Evolutionary conservation across 2,797 vertebrate genomes (phyloP).

Genomic region (Craterocephalus amniculus): DNA sequence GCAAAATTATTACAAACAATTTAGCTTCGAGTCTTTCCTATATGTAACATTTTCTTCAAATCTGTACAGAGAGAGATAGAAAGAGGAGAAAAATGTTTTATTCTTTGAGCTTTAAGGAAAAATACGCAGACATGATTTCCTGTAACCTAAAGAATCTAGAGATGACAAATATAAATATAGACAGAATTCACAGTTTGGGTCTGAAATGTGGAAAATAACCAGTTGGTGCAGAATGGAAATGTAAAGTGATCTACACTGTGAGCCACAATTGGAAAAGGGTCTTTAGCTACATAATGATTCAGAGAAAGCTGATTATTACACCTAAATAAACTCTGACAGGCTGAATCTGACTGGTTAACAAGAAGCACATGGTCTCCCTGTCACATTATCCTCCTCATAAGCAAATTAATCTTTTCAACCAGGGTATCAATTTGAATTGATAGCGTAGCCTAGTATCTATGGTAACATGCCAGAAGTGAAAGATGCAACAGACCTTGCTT

Average conservation of each 20-base stretch:
- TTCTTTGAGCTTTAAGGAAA: constrained; percentile 1
- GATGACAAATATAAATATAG: not conserved
- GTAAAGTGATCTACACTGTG: constrained; percentile 24
- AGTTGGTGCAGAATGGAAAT: constrained; percentile 3
- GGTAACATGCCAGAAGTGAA: not conserved
- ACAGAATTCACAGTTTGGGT: not conserved
- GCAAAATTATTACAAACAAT: constrained; percentile 49
- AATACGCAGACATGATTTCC: not conserved
- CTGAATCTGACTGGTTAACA: constrained; percentile 32
- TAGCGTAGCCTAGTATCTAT: not conserved
- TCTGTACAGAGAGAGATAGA: not conserved
- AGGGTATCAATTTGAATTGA: constrained; percentile 19
- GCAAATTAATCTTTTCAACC: constrained; percentile 17
- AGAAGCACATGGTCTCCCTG: constrained; percentile 30
- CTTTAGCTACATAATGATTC: constrained; percentile 42
- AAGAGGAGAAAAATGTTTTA: not conserved
- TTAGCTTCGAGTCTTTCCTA: constrained; percentile 13
- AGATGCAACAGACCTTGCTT: not conserved
- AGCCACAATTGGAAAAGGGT: constrained; percentile 8
- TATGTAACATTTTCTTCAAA: constrained; percentile 25
- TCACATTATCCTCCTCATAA: constrained; percentile 25
- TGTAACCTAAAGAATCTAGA: not conserved
- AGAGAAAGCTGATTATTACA: constrained; percentile 42
- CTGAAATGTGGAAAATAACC: not conserved
- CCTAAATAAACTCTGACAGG: constrained; percentile 39